Evolutionary conservation across 2,888 invertebrate genomes (phyloP).

Genomic region (Drosophila testacea): DNA sequence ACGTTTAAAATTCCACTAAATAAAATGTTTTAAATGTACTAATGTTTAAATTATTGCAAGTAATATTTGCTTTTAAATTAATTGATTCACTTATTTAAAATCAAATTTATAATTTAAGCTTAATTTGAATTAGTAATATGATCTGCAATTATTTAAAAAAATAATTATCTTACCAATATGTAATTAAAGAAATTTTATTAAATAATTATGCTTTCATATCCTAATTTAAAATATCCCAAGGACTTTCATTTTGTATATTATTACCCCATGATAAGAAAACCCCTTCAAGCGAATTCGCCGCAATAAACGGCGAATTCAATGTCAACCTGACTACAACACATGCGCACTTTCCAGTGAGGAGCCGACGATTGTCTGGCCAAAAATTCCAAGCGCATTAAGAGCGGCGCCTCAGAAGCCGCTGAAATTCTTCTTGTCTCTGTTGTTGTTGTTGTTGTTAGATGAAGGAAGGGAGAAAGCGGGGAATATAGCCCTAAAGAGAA

Average conservation of each 20-base stretch:
- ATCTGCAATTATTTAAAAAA: no score
- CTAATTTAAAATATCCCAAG: not conserved
- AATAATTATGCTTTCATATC: not conserved
- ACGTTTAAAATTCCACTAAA: no score
- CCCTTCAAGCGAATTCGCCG: conserved; percentile 57
- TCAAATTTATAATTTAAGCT: no score
- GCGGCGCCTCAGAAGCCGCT: conserved; percentile 48
- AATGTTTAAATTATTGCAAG: not conserved
- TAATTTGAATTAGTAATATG: no score
- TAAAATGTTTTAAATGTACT: no score
- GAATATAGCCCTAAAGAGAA: conserved; percentile 53
- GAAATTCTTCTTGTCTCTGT: conserved; percentile 11
- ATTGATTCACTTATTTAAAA: no score
- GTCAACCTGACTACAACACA: conserved; percentile 55
- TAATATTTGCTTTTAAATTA: not conserved
- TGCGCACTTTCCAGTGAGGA: conserved; percentile 66
- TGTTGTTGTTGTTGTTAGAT: conserved; percentile 3
- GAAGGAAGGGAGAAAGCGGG: not conserved
- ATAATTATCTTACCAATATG: no score
- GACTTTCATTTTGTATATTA: not conserved
- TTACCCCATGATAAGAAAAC: not conserved
- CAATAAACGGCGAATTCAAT: conserved; percentile 59
- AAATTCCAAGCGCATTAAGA: conserved; percentile 58
- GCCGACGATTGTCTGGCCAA: conserved; percentile 24
- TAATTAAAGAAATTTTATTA: no score